Base-by-base conservation (phyloP, 2,797 vertebrate species). In the Denticeps clupeoides region DNA sequence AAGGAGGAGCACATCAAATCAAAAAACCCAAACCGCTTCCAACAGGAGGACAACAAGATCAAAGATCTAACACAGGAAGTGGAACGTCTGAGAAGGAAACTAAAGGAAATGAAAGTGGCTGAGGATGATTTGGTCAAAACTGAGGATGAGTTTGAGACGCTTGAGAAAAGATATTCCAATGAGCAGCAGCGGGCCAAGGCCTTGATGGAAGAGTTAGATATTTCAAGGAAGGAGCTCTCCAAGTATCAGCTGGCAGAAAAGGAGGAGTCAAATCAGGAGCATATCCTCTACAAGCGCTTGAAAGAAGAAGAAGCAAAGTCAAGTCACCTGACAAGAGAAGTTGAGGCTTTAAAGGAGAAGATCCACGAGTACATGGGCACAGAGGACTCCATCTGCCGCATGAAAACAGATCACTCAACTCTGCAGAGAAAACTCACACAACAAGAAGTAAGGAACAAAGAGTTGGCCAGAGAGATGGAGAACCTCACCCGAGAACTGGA, bases 11-110 rank as follows among this genome's bases (percentile, higher is more conserved):
- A 76, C 49, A 70, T 73, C 55, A 94, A 86, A 65, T 68, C 78
- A 5, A 82, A 84, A 24, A 59, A 72, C 18, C 65, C 78, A 48
- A 77, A 78, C 53, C 67, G 58, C 50, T 80, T 92, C 70, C 89
- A 92, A 55, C 90, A 93, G 51, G 92, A 98, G 65, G 91, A 99
- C 73, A 98, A 93, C 77, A 95, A 92, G 73, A 86, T 97, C 21
- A 90, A 89, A 74, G 91, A 97, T 53, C 76, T 99, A 69, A 89
- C 89, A 7, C 89, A 96, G 67, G 93, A 99, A 71, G 88, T 97
- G 2, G 91, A 98, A 60, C 81, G 82, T 38, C 84, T 97, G 47
- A 84, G 86, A 44, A 67, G 85, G 48, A 97, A 91, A 64, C 69
- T 99, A 43, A 92, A 90, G 49, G 91, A 93, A 60, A 89, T 94